A percentile compares a stretch with the other conserved stretches of the same genome.
Evolutionary conservation across 1,140 invertebrate genomes (phyloP).

Genomic region (Procambarus virginalis): DNA sequence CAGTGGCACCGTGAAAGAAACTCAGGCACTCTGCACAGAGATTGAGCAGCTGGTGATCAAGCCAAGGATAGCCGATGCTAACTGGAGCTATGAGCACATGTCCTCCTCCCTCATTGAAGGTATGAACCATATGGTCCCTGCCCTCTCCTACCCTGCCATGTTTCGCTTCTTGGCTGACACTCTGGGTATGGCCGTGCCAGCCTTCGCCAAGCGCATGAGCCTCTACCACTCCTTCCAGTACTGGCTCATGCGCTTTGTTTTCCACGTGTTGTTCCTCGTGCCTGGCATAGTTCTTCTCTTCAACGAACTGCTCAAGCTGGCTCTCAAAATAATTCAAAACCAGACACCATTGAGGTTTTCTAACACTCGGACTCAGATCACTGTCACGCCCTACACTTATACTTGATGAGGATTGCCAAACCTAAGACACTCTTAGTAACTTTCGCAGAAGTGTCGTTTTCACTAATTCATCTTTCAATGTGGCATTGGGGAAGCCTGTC

Average conservation of each 20-base stretch:
- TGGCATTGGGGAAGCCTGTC: too few relatives aligned
- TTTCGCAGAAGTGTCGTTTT: too few relatives aligned
- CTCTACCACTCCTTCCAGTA: slow-evolving; percentile 28
- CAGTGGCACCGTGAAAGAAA: slow-evolving; percentile 74
- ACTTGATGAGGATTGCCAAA: neutral
- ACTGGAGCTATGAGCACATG: slow-evolving; percentile 76
- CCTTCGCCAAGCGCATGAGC: slow-evolving; percentile 16
- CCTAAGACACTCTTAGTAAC: too few relatives aligned
- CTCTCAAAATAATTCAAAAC: neutral
- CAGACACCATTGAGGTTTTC: neutral
- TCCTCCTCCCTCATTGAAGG: slow-evolving; percentile 73
- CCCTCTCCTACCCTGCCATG: slow-evolving; percentile 51
- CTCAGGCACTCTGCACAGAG: slow-evolving; percentile 73
- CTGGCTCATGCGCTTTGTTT: slow-evolving; percentile 25
- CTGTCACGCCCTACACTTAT: neutral
- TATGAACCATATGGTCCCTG: slow-evolving; percentile 72
- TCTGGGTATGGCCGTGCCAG: slow-evolving; percentile 1
- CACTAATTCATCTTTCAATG: too few relatives aligned
- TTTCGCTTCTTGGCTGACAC: slow-evolving; percentile 26
- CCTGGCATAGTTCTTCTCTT: slow-evolving; percentile 37
- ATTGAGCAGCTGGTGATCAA: slow-evolving; percentile 73
- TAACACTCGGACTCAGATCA: neutral
- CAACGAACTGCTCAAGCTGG: slow-evolving; percentile 12
- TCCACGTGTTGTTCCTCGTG: slow-evolving; percentile 39
- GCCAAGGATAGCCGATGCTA: slow-evolving; percentile 73